These are phyloP conservation scores for Drosophila paramelanica DNA, from an alignment of 2,888 invertebrate genomes.

Conservation along the genomic window DNA sequence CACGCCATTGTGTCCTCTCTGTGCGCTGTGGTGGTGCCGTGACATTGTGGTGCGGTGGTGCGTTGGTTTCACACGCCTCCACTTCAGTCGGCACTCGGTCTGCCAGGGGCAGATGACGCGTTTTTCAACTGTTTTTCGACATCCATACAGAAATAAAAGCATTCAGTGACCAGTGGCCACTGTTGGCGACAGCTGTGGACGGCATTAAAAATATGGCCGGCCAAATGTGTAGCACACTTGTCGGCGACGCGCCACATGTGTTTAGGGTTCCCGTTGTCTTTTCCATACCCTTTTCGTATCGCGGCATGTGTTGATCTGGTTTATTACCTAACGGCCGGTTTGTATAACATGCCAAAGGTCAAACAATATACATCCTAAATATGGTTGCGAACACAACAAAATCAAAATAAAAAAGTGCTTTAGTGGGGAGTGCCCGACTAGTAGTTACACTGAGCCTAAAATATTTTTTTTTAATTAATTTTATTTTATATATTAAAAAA, in stretches of 20 bases:
- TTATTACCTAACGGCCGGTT: background rate
- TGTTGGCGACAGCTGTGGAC: slow-evolving; percentile 32
- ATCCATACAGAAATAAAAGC: slow-evolving; percentile 21
- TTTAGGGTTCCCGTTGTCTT: slow-evolving; percentile 33
- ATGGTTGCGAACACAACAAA: background rate
- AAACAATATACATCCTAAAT: background rate
- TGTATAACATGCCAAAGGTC: slow-evolving; percentile 4
- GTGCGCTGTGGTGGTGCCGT: slow-evolving; percentile 2
- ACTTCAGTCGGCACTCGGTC: slow-evolving; percentile 27
- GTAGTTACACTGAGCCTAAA: too few species aligned
- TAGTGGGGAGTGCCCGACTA: too few species aligned
- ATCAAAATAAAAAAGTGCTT: too few species aligned
- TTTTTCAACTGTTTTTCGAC: slow-evolving; percentile 14
- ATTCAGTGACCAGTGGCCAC: slow-evolving; percentile 30
- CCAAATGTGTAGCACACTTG: slow-evolving; percentile 31
- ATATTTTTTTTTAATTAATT: too few species aligned
- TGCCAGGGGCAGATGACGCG: slow-evolving; percentile 36
- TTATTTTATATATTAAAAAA: too few species aligned
- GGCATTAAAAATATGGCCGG: slow-evolving; percentile 40
- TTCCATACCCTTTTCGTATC: slow-evolving; percentile 7
- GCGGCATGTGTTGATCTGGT: background rate
- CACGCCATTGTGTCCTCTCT: slow-evolving; percentile 13
- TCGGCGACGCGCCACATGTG: slow-evolving; percentile 30
- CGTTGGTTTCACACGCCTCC: slow-evolving; percentile 15
- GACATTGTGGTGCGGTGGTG: background rate